These are phyloP conservation scores for Caenorhabditis virilis DNA, from an alignment of 2,888 invertebrate genomes.

Conservation along the genomic window DNA sequence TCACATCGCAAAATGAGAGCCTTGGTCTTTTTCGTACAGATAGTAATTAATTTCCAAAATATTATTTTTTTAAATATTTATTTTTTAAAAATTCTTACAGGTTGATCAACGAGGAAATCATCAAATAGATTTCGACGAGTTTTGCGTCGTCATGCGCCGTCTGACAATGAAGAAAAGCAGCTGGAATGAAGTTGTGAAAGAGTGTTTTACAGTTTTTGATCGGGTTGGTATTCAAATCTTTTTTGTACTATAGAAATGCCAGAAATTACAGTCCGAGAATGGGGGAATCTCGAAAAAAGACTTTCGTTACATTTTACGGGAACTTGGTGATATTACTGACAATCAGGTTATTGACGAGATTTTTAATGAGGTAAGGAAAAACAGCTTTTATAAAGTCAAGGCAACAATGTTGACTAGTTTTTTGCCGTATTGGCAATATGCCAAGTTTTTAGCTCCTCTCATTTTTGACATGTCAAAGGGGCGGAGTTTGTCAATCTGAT, in stretches of 20 bases:
- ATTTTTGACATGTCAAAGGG: no score
- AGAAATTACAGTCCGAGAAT: constrained; percentile 57
- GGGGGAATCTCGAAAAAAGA: constrained; percentile 63
- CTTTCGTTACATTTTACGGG: constrained; percentile 64
- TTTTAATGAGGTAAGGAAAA: constrained; percentile 56
- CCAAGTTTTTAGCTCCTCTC: no score
- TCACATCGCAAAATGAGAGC: no score
- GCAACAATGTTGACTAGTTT: no score
- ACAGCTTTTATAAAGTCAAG: background rate
- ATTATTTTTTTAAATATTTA: no score
- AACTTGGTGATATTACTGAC: constrained; percentile 65
- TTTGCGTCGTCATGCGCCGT: constrained; percentile 57
- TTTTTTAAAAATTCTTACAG: no score
- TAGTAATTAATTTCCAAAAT: no score
- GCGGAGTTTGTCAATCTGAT: background rate
- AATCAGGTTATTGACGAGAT: constrained; percentile 63
- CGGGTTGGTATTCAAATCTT: constrained; percentile 40
- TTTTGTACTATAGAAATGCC: background rate
- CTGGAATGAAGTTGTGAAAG: constrained; percentile 65
- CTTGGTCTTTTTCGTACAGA: no score
- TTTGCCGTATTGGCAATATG: no score
- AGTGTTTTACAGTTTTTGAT: constrained; percentile 67
- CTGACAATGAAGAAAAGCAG: constrained; percentile 63
- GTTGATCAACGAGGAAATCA: constrained; percentile 67
- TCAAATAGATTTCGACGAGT: constrained; percentile 67